Evolutionary conservation across 2,888 invertebrate genomes (phyloP).

Genomic region (Chaetogeoica ovagalla): DNA sequence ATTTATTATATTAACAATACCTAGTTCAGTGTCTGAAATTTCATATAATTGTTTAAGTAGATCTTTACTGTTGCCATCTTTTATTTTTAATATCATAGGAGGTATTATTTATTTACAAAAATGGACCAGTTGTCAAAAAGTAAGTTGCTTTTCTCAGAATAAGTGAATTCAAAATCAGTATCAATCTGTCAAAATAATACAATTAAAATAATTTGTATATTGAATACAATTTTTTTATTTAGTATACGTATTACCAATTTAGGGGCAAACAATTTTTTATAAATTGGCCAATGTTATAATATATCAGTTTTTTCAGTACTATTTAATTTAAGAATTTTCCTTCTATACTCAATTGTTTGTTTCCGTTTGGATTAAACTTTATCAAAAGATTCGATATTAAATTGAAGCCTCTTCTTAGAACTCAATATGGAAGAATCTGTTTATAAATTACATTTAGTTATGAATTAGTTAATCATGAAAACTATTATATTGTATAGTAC

Average conservation of each 20-base stretch:
- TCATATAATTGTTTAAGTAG: conserved; percentile 7
- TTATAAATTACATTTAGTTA: too few relatives aligned
- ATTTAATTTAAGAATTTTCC: neutral
- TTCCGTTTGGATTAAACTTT: neutral
- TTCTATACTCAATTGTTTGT: neutral
- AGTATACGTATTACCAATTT: conserved; percentile 19
- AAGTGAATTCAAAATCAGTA: conserved; percentile 24
- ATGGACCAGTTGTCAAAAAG: neutral
- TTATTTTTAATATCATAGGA: conserved; percentile 12
- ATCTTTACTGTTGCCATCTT: conserved; percentile 14
- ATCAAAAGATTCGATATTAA: too few relatives aligned
- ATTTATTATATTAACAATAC: too few relatives aligned
- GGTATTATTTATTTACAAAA: neutral
- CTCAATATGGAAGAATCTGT: too few relatives aligned
- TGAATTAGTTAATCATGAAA: too few relatives aligned
- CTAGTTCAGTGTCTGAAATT: neutral
- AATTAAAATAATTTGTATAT: neutral
- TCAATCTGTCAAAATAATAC: conserved; percentile 16
- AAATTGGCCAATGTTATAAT: conserved; percentile 16
- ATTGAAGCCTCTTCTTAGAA: too few relatives aligned
- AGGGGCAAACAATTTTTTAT: conserved; percentile 16
- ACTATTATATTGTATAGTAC: too few relatives aligned
- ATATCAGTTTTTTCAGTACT: conserved; percentile 21
- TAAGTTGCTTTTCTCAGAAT: neutral
- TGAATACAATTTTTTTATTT: neutral